A percentile compares a stretch with the other conserved stretches of the same genome.
Conservation (phyloP, 2,797 vertebrate species). For the Erethizon dorsatum region DNA sequence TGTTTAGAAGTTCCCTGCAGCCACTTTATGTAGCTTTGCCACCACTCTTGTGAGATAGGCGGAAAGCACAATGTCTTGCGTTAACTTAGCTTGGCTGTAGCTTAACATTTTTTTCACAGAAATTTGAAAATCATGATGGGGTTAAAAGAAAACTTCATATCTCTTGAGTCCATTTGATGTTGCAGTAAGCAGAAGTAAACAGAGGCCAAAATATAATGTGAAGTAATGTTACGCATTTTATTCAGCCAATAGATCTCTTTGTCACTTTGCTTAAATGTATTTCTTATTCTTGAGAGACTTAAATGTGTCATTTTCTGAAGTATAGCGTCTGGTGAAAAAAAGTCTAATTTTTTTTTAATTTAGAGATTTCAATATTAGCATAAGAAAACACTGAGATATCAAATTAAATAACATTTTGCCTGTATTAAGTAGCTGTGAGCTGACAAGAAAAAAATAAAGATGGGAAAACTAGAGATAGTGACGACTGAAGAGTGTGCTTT, state of each 20-base stretch:
- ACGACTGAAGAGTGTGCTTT: background rate
- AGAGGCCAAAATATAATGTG: background rate
- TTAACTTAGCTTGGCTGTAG: background rate
- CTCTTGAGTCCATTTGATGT: background rate
- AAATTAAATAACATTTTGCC: constrained; percentile 22
- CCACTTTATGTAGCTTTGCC: constrained; percentile 78
- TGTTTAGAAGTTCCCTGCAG: constrained; percentile 63
- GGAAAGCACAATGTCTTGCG: background rate
- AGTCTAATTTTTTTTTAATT: background rate
- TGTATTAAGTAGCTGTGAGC: constrained; percentile 9
- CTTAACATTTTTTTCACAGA: constrained; percentile 37
- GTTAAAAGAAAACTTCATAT: background rate
- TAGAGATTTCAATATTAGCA: constrained; percentile 1
- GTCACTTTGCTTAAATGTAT: background rate
- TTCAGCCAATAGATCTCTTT: background rate
- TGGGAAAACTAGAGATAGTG: constrained; percentile 56
- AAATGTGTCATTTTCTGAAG: constrained; percentile 42
- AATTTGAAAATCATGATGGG: background rate
- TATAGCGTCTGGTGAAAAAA: background rate
- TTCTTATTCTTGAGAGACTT: background rate
- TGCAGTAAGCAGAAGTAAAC: background rate
- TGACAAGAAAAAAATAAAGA: background rate
- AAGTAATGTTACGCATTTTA: background rate
- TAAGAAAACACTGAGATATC: constrained; percentile 39
- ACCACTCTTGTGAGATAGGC: constrained; percentile 46